A percentile compares a stretch with the other conserved stretches of the same genome.
These are phyloP conservation scores for Alces alces DNA, from an alignment of 2,113 vertebrate genomes.

Conservation along the genomic window DNA sequence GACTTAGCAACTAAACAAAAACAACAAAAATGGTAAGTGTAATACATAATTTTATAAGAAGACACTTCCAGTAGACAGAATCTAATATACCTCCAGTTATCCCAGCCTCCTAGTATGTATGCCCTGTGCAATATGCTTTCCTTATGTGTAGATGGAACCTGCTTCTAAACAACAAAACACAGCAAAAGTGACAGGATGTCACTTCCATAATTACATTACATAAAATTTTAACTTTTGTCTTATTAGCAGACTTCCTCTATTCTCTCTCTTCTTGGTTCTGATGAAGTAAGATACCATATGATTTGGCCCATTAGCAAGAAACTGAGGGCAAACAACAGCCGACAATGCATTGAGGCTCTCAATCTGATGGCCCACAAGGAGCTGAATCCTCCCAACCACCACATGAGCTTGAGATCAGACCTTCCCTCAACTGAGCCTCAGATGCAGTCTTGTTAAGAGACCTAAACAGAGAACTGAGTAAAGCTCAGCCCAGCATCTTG, in stretches of 20 bases:
- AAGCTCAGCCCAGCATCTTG: not conserved
- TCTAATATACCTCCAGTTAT: not conserved
- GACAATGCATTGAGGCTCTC: not conserved
- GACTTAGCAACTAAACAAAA: too few species aligned
- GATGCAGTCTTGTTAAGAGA: not conserved
- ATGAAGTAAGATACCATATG: not conserved
- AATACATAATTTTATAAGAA: not conserved
- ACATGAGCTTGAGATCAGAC: not conserved
- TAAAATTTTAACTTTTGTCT: not conserved
- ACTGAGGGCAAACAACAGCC: not conserved
- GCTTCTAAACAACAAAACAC: conserved; percentile 12
- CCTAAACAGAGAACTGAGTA: not conserved
- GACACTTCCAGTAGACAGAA: not conserved
- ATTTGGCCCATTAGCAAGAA: not conserved
- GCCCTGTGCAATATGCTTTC: not conserved
- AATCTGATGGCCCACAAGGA: not conserved
- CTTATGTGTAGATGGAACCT: not conserved
- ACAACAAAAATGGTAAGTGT: not conserved
- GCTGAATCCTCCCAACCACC: not conserved
- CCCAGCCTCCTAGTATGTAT: not conserved
- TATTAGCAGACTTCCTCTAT: not conserved
- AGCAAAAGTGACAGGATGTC: not conserved
- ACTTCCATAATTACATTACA: not conserved
- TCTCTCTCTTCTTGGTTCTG: not conserved
- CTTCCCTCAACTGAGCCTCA: not conserved